phyloP scores from a whole-genome alignment of 2,113 vertebrate species.

The Gambusia holbrooki region DNA sequence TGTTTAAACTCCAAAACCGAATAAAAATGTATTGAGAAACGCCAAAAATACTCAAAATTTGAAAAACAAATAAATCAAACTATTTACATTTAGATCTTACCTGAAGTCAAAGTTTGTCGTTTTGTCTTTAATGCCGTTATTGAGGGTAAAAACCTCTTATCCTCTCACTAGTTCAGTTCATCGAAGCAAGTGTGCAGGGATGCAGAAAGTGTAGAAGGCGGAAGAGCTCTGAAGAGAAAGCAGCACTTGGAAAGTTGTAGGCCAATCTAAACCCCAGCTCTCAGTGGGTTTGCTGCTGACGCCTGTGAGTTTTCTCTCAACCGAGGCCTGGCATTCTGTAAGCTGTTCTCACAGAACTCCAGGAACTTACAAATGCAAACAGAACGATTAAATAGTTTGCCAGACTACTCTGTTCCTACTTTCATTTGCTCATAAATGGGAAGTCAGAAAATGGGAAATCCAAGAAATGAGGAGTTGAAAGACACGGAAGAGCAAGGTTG shows the following conservation, averaged over 20 bases:
- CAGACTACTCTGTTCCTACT: not conserved
- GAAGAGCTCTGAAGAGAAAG: constrained; percentile 39
- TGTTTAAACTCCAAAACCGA: not conserved
- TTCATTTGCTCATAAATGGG: not conserved
- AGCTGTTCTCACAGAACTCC: not conserved
- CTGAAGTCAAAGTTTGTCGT: constrained; percentile 2
- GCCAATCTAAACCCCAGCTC: constrained; percentile 30
- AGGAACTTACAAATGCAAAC: not conserved
- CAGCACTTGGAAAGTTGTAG: constrained; percentile 41
- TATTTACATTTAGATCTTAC: constrained; percentile 37
- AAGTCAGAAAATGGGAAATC: not conserved
- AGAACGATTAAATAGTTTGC: not conserved
- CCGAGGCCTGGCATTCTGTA: constrained; percentile 18
- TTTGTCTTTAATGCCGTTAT: not conserved
- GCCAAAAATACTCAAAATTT: not conserved
- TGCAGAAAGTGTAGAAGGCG: constrained; percentile 36
- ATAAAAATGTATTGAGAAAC: not conserved
- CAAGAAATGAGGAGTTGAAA: not conserved
- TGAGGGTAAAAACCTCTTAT: constrained; percentile 8
- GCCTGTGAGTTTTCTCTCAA: constrained; percentile 5
- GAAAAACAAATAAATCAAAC: not conserved
- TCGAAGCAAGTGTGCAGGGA: constrained; percentile 24
- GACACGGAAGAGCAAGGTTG: not conserved
- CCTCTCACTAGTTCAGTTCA: constrained; percentile 20
- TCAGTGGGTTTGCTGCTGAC: constrained; percentile 43